Conservation (phyloP, 2,113 vertebrate species). For the Datnioides undecimradiatus region DNA sequence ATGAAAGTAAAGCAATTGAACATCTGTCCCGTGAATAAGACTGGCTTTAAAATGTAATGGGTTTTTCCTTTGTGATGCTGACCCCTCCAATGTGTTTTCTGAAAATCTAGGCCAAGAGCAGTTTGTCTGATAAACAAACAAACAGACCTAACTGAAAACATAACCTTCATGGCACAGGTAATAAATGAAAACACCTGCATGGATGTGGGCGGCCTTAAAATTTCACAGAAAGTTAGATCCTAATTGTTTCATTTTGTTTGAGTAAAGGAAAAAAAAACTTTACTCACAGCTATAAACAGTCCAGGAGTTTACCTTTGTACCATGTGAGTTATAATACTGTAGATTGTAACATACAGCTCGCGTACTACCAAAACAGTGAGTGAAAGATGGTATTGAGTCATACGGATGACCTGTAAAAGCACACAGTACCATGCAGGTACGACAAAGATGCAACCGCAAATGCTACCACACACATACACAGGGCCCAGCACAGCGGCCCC, state of each 20-base stretch:
- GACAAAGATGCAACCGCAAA: conserved; percentile 30
- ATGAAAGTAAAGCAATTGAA: no score
- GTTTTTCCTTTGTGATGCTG: no score
- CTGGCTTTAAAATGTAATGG: no score
- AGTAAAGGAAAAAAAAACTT: neutral
- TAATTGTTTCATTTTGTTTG: neutral
- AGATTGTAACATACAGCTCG: neutral
- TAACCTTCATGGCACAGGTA: no score
- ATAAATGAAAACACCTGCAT: neutral
- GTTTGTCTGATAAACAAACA: no score
- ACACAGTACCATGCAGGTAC: conserved; percentile 10
- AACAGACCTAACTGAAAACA: no score
- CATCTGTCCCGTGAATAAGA: no score
- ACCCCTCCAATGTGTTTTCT: no score
- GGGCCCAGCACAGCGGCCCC: conserved; percentile 38
- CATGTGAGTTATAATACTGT: no score
- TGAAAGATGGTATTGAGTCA: neutral
- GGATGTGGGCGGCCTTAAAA: neutral
- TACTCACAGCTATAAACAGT: neutral
- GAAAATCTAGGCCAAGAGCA: no score
- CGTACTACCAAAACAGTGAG: neutral
- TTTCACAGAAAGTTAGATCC: neutral
- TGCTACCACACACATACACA: conserved; percentile 14
- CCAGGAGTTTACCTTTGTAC: no score
- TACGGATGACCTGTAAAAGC: conserved; percentile 7